Evolutionary conservation across 2,113 vertebrate genomes (phyloP).

Genomic region (Menura novaehollandiae): DNA sequence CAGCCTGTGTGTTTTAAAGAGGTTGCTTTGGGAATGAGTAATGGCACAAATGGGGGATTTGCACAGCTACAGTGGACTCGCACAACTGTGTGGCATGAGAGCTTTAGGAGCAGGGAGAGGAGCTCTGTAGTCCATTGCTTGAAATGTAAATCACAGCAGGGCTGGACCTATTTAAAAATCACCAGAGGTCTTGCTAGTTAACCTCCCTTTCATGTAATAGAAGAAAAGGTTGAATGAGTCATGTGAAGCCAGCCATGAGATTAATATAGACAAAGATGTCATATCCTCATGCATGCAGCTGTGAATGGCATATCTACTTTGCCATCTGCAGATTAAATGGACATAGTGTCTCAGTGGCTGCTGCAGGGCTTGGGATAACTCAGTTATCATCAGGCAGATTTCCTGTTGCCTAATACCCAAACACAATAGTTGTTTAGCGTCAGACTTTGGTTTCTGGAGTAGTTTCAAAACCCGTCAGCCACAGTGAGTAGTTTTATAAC

Average conservation of each 20-base stretch:
- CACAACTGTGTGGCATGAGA: not conserved
- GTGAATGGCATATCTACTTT: slow-evolving; percentile 65
- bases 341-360: slow-evolving; percentile 56
- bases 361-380: slow-evolving; percentile 49
- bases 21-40: not conserved
- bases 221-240: slow-evolving; percentile 68
- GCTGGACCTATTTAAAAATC: slow-evolving; percentile 52
- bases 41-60: not conserved
- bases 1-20: not conserved
- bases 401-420: slow-evolving; percentile 68
- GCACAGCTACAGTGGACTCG: not conserved
- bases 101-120: not conserved
- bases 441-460: slow-evolving; percentile 37
- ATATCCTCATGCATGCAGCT: slow-evolving; percentile 64
- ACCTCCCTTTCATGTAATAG: slow-evolving; percentile 56
- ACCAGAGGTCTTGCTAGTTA: slow-evolving; percentile 41
- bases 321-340: slow-evolving; percentile 72
- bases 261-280: slow-evolving; percentile 73
- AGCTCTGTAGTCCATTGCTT: not conserved
- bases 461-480: slow-evolving; percentile 41
- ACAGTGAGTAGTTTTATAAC: slow-evolving; percentile 23
- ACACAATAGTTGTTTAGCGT: slow-evolving; percentile 53
- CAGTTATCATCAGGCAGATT: slow-evolving; percentile 61
- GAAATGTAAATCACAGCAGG: not conserved
- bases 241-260: slow-evolving; percentile 69